Conservation (phyloP, 2,888 invertebrate genomes). For the Erebia epiphron region DNA sequence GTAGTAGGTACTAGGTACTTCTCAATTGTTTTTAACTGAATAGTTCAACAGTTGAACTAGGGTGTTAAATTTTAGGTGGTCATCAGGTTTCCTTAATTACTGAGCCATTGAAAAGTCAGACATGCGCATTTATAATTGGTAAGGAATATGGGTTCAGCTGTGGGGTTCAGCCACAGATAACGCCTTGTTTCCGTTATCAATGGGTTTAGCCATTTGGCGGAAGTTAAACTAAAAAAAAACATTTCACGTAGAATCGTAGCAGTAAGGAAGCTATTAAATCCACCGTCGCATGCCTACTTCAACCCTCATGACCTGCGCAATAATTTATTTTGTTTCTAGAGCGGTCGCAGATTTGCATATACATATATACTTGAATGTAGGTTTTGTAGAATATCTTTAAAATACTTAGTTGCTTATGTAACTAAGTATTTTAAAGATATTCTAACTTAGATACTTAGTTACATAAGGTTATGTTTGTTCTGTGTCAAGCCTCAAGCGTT, state of each 20-base stretch:
- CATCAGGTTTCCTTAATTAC: no score
- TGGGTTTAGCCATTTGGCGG: not conserved
- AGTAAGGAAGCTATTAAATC: slow-evolving; percentile 6
- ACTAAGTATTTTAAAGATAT: no score
- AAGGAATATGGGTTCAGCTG: no score
- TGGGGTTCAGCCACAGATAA: no score
- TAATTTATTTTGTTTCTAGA: not conserved
- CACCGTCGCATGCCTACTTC: not conserved
- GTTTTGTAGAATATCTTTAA: slow-evolving; percentile 11
- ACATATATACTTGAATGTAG: not conserved
- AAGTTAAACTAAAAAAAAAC: slow-evolving; percentile 1
- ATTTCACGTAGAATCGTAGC: not conserved
- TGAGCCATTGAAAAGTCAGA: no score
- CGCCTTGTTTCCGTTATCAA: no score
- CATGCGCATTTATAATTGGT: no score
- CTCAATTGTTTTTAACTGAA: no score
- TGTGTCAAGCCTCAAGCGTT: slow-evolving; percentile 3
- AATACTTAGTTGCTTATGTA: not conserved
- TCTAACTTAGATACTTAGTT: not conserved
- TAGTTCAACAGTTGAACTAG: no score
- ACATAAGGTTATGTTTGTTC: not conserved
- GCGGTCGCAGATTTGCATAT: slow-evolving; percentile 8
- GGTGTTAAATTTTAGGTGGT: no score
- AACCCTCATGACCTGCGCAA: not conserved
- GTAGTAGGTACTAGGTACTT: no score